Percentiles rank a stretch among this genome's conserved stretches.
Evolutionary conservation across 2,888 invertebrate species (phyloP).

Genomic region (Gandaritis pyraliata): DNA sequence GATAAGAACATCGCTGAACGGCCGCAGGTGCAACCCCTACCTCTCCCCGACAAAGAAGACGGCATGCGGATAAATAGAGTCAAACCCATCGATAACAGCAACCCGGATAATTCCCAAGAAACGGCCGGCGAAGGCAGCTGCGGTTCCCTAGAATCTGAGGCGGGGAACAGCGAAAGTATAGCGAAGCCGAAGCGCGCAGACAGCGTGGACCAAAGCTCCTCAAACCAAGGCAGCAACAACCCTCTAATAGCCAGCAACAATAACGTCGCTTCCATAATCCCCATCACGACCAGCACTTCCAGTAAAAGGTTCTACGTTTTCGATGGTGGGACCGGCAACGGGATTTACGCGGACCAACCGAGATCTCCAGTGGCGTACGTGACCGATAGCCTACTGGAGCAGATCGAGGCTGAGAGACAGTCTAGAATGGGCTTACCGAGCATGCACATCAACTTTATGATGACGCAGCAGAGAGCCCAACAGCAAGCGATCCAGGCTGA

Average conservation of each 20-base stretch:
- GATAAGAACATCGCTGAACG: slow-evolving; percentile 89
- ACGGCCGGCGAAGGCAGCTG: slow-evolving; percentile 78
- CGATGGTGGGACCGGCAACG: slow-evolving; percentile 71
- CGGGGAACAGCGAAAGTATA: slow-evolving; percentile 69
- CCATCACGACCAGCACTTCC: slow-evolving; percentile 68
- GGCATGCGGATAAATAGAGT: slow-evolving; percentile 56
- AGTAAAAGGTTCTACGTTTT: slow-evolving; percentile 79
- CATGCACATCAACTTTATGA: slow-evolving; percentile 78
- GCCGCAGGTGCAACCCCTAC: slow-evolving; percentile 72
- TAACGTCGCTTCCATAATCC: slow-evolving; percentile 75
- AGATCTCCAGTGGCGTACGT: slow-evolving; percentile 78
- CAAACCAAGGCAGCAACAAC: slow-evolving; percentile 81
- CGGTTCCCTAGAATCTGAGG: slow-evolving; percentile 77
- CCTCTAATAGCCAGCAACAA: slow-evolving; percentile 77
- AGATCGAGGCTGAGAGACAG: slow-evolving; percentile 78
- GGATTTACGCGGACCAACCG: slow-evolving; percentile 68
- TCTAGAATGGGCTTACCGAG: slow-evolving; percentile 78
- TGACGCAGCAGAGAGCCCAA: slow-evolving; percentile 72
- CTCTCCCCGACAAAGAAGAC: slow-evolving; percentile 69
- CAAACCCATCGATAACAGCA: slow-evolving; percentile 63
- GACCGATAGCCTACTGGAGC: slow-evolving; percentile 77
- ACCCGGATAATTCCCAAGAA: slow-evolving; percentile 68
- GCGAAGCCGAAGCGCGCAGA: slow-evolving; percentile 70
- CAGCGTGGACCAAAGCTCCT: slow-evolving; percentile 77
- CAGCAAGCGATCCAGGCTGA: slow-evolving; percentile 58